Evolutionary conservation across 2,797 vertebrate genomes (phyloP).

Genomic region (Trachurus trachurus): DNA sequence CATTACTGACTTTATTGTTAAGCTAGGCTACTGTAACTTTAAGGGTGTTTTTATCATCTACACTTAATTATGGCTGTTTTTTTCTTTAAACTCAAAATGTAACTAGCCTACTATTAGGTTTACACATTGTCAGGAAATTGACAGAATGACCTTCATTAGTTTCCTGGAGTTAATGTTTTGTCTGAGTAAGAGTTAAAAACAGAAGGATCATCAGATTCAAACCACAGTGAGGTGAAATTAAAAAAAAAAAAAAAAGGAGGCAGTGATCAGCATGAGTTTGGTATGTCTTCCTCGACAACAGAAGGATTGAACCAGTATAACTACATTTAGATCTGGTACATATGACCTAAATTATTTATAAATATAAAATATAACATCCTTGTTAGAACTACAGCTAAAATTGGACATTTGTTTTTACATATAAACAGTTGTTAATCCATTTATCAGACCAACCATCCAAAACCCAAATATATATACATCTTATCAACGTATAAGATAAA

Average conservation of each 20-base stretch:
- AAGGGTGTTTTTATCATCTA: not conserved
- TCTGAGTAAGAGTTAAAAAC: not conserved
- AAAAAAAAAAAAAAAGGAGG: not conserved
- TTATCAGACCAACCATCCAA: not conserved
- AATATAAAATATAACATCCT: not conserved
- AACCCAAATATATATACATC: not conserved
- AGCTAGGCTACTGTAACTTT: not conserved
- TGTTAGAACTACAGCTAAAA: not conserved
- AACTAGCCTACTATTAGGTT: not conserved
- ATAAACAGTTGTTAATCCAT: not conserved
- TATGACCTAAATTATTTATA: no score
- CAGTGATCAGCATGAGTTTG: not conserved
- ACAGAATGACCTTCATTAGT: not conserved
- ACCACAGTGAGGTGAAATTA: not conserved
- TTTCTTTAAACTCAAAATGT: not conserved
- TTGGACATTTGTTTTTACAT: not conserved
- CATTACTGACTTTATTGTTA: not conserved
- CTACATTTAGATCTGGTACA: not conserved
- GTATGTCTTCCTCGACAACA: not conserved
- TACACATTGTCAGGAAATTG: not conserved
- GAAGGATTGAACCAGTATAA: not conserved
- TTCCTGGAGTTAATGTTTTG: not conserved
- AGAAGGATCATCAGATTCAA: not conserved
- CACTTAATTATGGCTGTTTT: no score
- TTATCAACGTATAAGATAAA: not conserved